Evolutionary conservation across 2,888 invertebrate species (phyloP), one percentile per base, ranked within the genome.

Genomic region (Spodoptera littoralis): DNA sequence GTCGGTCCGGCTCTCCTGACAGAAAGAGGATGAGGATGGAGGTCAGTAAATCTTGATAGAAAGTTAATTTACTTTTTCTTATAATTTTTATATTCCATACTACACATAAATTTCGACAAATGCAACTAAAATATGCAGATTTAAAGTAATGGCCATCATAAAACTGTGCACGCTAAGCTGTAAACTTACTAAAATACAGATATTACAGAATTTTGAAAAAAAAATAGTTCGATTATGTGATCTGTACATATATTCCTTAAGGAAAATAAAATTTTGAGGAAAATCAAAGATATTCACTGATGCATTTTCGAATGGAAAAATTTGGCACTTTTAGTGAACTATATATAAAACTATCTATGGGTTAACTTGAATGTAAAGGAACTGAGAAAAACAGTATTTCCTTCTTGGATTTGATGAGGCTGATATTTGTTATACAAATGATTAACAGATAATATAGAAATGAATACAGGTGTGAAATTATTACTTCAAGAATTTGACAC

Each of bases 1-100:
- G 93, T 67, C 92, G 95, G 70, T 92, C 96, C 72, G 94, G 95
- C 70, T 96, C 96, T 58, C 96, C 96, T 51, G 96, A 96, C 52
- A 92, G 96, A 62, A 96, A 96, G 87, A 92, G 96, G 86, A 94
- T 96, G 90, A 95, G 96, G 82, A 92, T 95, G 78, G 96, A 96
- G 95, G 96, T 96, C 80, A 90, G 93, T 92, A 83, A 75, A 55
- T 61, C 62, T 56, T 58, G 54, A 50, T 64, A 61, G 43, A 58
- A 73, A 58, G 41, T 48, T 57, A 52, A 59, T 69, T 65, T 64
- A 58, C 61, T 54, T 46, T 74, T 47, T 46, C 51, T 57, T 44
- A 65, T 43, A 52, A 56, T 59, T 43, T 60, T 51, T 51, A 45
- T 53, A 52, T 47, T 69, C 59, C 66, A 53, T 65, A 65, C 22